Base-by-base conservation (phyloP, 53 echinoderm and acorn worm species). In the Hippasteria phrygiana region DNA sequence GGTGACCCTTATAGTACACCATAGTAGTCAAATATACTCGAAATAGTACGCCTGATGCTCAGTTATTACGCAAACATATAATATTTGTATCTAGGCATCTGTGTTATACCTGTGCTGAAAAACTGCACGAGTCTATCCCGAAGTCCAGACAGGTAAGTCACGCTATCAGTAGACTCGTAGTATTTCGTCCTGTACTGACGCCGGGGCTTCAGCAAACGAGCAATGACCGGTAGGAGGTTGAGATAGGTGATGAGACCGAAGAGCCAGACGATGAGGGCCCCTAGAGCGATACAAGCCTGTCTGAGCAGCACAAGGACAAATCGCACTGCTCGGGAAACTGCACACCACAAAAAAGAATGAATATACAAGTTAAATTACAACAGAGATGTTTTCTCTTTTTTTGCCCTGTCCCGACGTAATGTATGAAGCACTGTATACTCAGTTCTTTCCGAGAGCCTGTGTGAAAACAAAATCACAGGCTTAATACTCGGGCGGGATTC, bases 61-160 rank as follows among this genome's bases (percentile, higher is more conserved):
- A n/a, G n/a, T n/a, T n/a, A n/a, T n/a, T n/a, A n/a, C 16, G 33
- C 18, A 38, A 18, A 31, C 16, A 72, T 72, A 31, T 16, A 7
- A 26, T 5, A 72, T 35, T 4, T 26, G 16, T 38, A 33, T 31
- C 33, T 27, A 16, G 28, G 73, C 17, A 31, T 72, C 32, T 72
- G 32, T 31, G 22, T 72, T 71, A 71, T 78, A 91, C 91, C 91
- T 62, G 41, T 91, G 48, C 87, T 65, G 1, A 91, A 29, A 29
- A 87, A 34, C 16, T 77, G 71, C 3, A 77, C 45, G 27, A 91
- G 24, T 66, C 75, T 53, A 29, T 86, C 73, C 31, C 74, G 27
- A 26, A 87, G 47, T 0, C 87, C 70, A 6, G 87, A 46, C 18
- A 77, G 48, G 71, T 91, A 91, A 24, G 66, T 77, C 55, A 87